A percentile compares a stretch with the other conserved stretches of the same genome.
Conservation (phyloP, 2,888 invertebrate species). For the Philaethria dido region DNA sequence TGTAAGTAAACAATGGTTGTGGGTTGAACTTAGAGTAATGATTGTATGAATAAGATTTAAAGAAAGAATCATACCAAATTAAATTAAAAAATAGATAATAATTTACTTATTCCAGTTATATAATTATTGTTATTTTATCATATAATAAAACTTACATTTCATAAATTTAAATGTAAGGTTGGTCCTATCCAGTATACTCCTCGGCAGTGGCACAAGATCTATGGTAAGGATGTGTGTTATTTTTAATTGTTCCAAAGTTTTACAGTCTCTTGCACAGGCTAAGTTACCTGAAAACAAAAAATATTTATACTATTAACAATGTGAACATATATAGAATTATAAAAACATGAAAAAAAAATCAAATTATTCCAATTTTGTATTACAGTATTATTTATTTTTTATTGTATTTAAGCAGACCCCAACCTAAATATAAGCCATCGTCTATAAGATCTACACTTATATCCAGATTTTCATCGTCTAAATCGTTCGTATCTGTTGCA, state of each 20-base stretch:
- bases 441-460: conserved; percentile 75
- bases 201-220: conserved; percentile 92
- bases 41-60: too few species aligned
- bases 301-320: conserved; percentile 24
- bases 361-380: too few species aligned
- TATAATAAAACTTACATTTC: conserved; percentile 82
- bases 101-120: too few species aligned
- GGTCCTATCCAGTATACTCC: conserved; percentile 86
- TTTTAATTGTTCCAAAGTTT: conserved; percentile 85
- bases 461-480: conserved; percentile 58
- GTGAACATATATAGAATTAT: too few species aligned
- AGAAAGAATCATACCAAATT: too few species aligned
- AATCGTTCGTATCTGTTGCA: conserved; percentile 56
- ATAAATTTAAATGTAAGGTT: conserved; percentile 89
- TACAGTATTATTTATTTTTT: too few species aligned
- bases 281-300: conserved; percentile 86
- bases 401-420: conserved; percentile 27
- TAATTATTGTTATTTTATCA: background rate
- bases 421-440: conserved; percentile 70
- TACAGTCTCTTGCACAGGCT: conserved; percentile 90
- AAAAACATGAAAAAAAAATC: too few species aligned
- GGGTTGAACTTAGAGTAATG: too few species aligned
- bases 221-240: conserved; percentile 92
- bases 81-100: too few species aligned
- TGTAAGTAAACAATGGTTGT: too few species aligned